A percentile compares a stretch with the other conserved stretches of the same genome.
Evolutionary conservation across 2,113 vertebrate species (phyloP).

Genomic region (Hippoglossus stenolepis): DNA sequence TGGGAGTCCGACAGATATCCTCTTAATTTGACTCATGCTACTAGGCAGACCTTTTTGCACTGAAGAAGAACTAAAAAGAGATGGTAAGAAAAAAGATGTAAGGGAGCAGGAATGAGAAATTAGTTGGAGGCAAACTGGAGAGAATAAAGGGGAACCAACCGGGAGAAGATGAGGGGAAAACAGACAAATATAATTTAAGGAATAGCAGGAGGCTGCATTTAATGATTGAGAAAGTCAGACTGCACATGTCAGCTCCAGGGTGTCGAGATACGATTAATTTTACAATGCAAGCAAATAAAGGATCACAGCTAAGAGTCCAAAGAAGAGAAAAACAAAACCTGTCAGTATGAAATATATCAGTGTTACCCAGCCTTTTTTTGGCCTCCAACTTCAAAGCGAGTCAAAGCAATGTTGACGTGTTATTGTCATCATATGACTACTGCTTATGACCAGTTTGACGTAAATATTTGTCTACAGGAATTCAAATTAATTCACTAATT

Average conservation of each 20-base stretch:
- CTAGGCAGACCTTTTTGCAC: background rate
- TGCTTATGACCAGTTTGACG: too few species aligned
- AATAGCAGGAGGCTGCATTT: background rate
- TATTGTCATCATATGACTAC: too few species aligned
- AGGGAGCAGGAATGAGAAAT: background rate
- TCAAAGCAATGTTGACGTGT: too few species aligned
- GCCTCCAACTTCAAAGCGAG: too few species aligned
- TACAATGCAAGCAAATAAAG: background rate
- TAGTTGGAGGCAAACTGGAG: background rate
- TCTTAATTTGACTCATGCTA: conserved; percentile 2
- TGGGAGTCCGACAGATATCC: background rate
- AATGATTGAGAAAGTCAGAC: conserved; percentile 3
- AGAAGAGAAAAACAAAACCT: background rate
- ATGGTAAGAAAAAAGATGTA: conserved; percentile 4
- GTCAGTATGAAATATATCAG: background rate
- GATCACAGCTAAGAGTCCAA: background rate
- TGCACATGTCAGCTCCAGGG: background rate
- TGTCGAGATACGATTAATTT: conserved; percentile 5
- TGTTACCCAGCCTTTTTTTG: too few species aligned
- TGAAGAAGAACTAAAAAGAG: background rate
- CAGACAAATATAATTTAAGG: conserved; percentile 2
- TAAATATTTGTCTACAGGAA: too few species aligned
- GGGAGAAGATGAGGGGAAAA: background rate
- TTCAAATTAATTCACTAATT: too few species aligned
- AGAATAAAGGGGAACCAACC: background rate